Base-by-base conservation (phyloP, 2,113 vertebrate species). In the Lepidothrix coronata region DNA sequence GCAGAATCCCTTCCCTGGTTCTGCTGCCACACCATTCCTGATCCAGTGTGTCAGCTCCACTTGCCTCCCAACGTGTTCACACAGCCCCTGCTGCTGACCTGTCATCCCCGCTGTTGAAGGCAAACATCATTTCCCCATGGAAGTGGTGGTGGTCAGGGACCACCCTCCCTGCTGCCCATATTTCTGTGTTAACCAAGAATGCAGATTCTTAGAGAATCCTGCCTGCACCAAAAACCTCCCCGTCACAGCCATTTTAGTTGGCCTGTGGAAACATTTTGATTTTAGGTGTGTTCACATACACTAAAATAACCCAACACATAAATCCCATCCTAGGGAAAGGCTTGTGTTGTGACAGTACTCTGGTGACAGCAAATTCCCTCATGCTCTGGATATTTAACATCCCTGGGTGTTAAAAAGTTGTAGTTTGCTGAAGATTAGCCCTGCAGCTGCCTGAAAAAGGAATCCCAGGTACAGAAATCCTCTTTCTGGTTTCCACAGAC, bases 221-320 rank as follows among this genome's bases (percentile, higher is more conserved):
- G 22, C 46, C 21, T 14, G 3, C 9, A 0, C 17, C 48, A 31
- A 5, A 28, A 28, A 1, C 19, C 24, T 57, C 65, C 19, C 9
- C 25, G 5, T 31, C 48, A 5, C 1, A 1, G 14, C 7, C 3
- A 0, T 19, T 72, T 55, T 8, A 51, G 8, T 4, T 71, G 19
- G 5, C 35, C 6, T 21, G 7, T 33, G 44, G 58, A 68, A 75
- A 39, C 31, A 6, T 35, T 81, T 39, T 12, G 21, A 8, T 51
- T 76, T 87, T 48, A 27, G 0, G 1, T 44, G 8, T 46, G 14
- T 58, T 62, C 14, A 21, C 24, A 30, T 30, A 3, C 8, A 21
- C 33, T 16, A 16, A 30, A 20, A 19, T 72, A 25, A 66, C 31
- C 39, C 39, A 46, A 12, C 18, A 61, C 28, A 8, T 15, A 46